Base-by-base conservation (phyloP, 2,797 vertebrate species). In the Aplochiton taeniatus region DNA sequence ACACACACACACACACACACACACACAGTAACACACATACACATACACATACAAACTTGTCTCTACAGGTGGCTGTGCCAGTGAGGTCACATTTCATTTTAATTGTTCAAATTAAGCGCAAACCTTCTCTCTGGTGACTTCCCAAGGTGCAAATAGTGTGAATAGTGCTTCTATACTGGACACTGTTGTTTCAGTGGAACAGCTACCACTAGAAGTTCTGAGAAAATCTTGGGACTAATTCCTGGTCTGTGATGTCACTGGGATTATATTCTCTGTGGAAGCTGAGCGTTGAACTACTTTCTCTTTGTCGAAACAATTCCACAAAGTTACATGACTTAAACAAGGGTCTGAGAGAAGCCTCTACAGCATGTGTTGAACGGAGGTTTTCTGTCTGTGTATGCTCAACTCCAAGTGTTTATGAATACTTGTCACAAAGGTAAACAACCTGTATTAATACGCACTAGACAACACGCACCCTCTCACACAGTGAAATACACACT, bases 181-280 rank as follows among this genome's bases (percentile, higher is more conserved):
- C 6, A 31, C 31, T 31, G 31, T 57, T 31, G 41, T 46, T 45
- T 10, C 43, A 58, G 1, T 60, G 31, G 1, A 60, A 14, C 14
- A 13, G 45, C 57, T 17, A 55, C 19, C 53, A 55, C 18, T 20
- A 20, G 53, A 55, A 13, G 9, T 2, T 55, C 10, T 20, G 19
- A 7, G 55, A 45, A 20, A 41, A 43, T 31, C 48, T 73, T 56
- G 58, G 60, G 61, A 14, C 65, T 14, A 52, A 79, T 84, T 84
- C 83, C 83, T 83, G 78, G 53, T 83, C 43, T 74, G 63, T 73
- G 77, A 80, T 45, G 72, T 57, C 53, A 63, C 31, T 57, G 13
- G 80, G 78, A 85, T 80, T 67, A 84, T 80, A 81, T 77, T 49
- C 46, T 72, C 55, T 62, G 73, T 69, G 73, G 74, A 73, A 17